Base-by-base conservation (phyloP, 2,888 invertebrate genomes). In the Drosophila antonietae region DNA sequence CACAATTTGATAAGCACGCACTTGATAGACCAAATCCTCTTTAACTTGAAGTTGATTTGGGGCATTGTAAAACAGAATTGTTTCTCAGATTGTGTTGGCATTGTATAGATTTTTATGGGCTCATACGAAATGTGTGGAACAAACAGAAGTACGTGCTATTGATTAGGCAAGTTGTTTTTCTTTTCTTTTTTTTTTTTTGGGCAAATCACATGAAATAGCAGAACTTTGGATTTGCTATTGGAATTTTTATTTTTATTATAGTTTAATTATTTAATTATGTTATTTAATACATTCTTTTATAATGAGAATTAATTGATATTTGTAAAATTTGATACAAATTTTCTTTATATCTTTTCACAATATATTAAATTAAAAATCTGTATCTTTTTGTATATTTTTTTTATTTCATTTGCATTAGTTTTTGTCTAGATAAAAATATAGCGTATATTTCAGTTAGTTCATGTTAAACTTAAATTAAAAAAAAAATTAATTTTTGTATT, bases 1-100 rank as follows among this genome's bases (percentile, higher is more conserved):
- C n/a, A 31, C 47, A 58, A 49, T 52, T 18, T 58, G 73, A 68
- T 83, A 79, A 76, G 67, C 65, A 63, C 44, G 52, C 56, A 47
- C 31, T 37, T 58, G 57, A 52, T 37, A 60, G 43, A 43, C 28
- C 14, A 20, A 43, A 33, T 35, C 53, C 20, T 37, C 31, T 51
- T 41, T 20, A 39, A 41, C 37, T 53, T 28, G 4, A 1, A 31
- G 1, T 15, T 43, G 15, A 41, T 65, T 58, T 41, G 28, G 18
- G 35, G 35, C 23, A 57, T 72, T 75, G n/a, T 51, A 37, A 58
- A 62, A 10, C 20, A 33, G 41, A 70, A 49, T 15, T 47, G 55
- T 62, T 56, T 68, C 44, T 49, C 63, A 58, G 37, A 53, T 28
- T 58, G 55, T 43, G 37, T 44, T 41, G 44, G 43, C 47, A 49